These are phyloP conservation scores for Macquaria australasica DNA, from an alignment of 2,113 vertebrate genomes.

Conservation along the genomic window DNA sequence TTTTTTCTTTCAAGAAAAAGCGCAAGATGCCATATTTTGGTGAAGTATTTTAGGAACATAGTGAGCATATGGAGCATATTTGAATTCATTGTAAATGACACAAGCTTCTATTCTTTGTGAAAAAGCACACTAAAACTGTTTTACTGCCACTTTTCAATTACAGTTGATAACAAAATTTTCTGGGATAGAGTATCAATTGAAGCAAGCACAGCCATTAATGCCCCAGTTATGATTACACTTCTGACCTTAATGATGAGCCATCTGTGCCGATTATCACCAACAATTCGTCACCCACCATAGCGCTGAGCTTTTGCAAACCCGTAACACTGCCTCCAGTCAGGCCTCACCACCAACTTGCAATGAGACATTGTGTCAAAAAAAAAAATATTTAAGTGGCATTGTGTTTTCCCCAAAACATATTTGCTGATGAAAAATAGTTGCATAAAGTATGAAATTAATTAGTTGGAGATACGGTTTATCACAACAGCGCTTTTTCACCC, in stretches of 20 bases:
- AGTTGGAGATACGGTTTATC: background rate
- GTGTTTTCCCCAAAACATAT: background rate
- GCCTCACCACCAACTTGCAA: background rate
- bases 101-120: too few species aligned
- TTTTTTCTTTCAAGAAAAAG: too few species aligned
- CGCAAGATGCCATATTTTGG: too few species aligned
- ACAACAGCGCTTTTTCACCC: background rate
- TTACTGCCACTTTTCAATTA: too few species aligned
- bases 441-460: constrained; percentile 1
- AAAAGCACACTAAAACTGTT: too few species aligned
- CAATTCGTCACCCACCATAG: constrained; percentile 1
- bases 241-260: constrained; percentile 25
- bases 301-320: background rate
- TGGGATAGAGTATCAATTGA: background rate
- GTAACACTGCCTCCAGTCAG: background rate
- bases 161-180: too few species aligned
- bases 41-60: too few species aligned
- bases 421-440: background rate
- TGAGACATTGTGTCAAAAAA: background rate
- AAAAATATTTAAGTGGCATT: background rate
- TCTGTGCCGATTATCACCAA: background rate
- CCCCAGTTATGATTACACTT: constrained; percentile 19
- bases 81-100: too few species aligned
- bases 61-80: too few species aligned
- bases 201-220: background rate